A percentile compares a stretch with the other conserved stretches of the same genome.
Evolutionary conservation across 2,113 vertebrate species (phyloP).

Genomic region (Triplophysa tibetana): DNA sequence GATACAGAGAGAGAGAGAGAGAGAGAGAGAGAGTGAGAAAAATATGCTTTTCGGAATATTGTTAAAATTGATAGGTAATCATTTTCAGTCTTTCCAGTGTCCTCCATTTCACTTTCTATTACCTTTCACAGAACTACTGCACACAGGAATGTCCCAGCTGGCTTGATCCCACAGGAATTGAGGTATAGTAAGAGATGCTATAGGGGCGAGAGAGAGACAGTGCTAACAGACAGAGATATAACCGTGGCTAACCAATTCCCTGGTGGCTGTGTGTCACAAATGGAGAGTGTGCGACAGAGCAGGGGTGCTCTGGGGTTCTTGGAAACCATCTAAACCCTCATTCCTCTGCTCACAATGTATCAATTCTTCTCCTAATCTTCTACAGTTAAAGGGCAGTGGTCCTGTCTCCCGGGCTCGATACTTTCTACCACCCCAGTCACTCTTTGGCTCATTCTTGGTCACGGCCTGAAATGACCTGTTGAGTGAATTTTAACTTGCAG

Average conservation of each 20-base stretch:
- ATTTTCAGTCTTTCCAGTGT: no score
- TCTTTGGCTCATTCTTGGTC: background rate
- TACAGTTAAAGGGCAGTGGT: background rate
- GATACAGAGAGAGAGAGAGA: background rate
- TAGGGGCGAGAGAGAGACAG: background rate
- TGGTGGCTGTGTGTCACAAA: background rate
- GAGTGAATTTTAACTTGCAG: background rate
- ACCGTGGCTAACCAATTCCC: background rate
- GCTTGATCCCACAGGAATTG: background rate
- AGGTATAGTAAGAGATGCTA: background rate
- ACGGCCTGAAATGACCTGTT: background rate
- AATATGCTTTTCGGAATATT: no score
- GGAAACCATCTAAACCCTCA: slow-evolving; percentile 19
- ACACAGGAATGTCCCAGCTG: no score
- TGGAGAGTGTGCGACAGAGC: background rate
- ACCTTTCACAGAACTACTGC: no score
- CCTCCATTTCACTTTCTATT: no score
- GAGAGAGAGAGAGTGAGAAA: background rate
- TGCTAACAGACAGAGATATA: background rate
- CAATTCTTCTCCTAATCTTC: slow-evolving; percentile 2
- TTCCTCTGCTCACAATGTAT: slow-evolving; percentile 1
- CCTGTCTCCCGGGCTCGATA: background rate
- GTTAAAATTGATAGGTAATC: no score
- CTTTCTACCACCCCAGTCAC: background rate
- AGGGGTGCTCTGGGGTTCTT: slow-evolving; percentile 16